Percentiles rank a stretch among this genome's conserved stretches.
Evolutionary conservation across 2,888 invertebrate genomes (phyloP).

Genomic region (Perizoma flavofasciatum): DNA sequence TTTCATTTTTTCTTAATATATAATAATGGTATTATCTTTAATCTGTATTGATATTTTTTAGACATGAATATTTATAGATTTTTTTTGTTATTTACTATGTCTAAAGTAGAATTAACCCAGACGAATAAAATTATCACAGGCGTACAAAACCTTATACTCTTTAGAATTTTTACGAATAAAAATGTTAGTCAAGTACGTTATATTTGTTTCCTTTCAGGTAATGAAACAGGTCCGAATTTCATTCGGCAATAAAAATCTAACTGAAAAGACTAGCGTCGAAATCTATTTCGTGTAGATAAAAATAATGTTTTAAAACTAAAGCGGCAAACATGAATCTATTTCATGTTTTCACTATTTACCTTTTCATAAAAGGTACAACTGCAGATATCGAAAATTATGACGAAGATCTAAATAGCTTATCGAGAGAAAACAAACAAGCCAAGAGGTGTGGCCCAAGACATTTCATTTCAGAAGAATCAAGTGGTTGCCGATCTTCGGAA

Average conservation of each 20-base stretch:
- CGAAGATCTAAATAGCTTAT: neutral
- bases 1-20: no score
- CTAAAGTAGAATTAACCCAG: neutral
- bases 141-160: neutral
- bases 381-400: slow-evolving; percentile 2
- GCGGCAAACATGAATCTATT: slow-evolving; percentile 10
- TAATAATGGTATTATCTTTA: no score
- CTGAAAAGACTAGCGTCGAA: slow-evolving; percentile 25
- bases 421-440: neutral
- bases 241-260: slow-evolving; percentile 52
- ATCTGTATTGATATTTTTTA: no score
- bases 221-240: slow-evolving; percentile 50
- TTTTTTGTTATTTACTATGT: no score
- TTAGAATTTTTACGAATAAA: neutral
- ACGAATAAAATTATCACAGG: neutral
- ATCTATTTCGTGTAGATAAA: slow-evolving; percentile 17
- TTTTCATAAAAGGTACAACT: neutral
- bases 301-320: neutral
- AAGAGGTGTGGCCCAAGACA: slow-evolving; percentile 14
- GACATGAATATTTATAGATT: no score
- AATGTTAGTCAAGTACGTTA: neutral
- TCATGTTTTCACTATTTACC: slow-evolving; percentile 4
- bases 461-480: slow-evolving; percentile 13
- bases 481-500: slow-evolving; percentile 17
- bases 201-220: slow-evolving; percentile 50